A percentile compares a stretch with the other conserved stretches of the same genome.
These are phyloP conservation scores for Agrotis exclamationis DNA, from an alignment of 2,888 invertebrate species.

Conservation along the genomic window DNA sequence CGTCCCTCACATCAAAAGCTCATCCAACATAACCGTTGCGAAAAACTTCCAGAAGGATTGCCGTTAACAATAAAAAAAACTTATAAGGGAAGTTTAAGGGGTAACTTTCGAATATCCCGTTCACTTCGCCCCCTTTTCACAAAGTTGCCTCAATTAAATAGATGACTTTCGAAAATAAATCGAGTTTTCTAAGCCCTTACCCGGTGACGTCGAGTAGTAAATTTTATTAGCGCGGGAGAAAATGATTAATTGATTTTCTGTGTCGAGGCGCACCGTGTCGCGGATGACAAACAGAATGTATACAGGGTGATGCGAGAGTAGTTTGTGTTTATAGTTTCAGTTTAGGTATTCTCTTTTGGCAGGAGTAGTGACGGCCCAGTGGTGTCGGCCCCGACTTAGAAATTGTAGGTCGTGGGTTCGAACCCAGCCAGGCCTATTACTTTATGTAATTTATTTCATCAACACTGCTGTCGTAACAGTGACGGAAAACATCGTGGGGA, in stretches of 20 bases:
- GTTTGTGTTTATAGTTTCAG: constrained; percentile 1
- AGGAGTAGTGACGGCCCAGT: too few species aligned
- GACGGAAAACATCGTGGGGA: too few species aligned
- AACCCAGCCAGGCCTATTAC: too few species aligned
- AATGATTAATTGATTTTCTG: constrained; percentile 77
- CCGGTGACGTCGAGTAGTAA: constrained; percentile 75
- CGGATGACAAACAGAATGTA: constrained; percentile 74
- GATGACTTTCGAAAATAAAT: constrained; percentile 77
- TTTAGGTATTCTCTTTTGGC: neutral
- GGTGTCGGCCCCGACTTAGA: too few species aligned
- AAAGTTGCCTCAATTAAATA: constrained; percentile 76
- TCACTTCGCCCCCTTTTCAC: constrained; percentile 62
- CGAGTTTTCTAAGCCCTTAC: constrained; percentile 68
- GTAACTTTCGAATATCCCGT: constrained; percentile 59
- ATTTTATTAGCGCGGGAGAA: constrained; percentile 76
- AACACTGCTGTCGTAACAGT: too few species aligned
- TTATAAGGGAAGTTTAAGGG: constrained; percentile 60
- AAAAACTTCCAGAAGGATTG: constrained; percentile 62
- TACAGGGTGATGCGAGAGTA: constrained; percentile 63
- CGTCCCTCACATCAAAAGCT: constrained; percentile 61
- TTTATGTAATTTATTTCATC: too few species aligned
- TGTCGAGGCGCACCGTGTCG: constrained; percentile 66
- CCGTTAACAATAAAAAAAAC: constrained; percentile 68
- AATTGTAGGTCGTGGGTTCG: too few species aligned
- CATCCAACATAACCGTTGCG: constrained; percentile 46